A percentile compares a stretch with the other conserved stretches of the same genome.
Evolutionary conservation across 2,113 vertebrate species (phyloP).

Genomic region (Phalacrocorax brasilianus): DNA sequence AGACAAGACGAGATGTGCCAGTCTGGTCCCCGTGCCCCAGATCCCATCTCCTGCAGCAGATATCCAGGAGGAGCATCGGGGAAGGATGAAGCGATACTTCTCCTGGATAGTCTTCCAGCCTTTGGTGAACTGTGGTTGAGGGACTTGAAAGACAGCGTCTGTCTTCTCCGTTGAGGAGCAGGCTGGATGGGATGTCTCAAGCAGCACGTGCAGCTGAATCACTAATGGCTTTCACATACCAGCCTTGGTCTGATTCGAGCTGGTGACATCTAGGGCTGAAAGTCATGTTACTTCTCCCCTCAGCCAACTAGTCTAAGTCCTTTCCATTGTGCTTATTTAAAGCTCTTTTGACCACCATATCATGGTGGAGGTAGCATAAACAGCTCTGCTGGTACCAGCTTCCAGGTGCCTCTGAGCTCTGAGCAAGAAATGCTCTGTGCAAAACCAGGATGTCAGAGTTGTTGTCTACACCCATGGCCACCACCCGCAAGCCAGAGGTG

Average conservation of each 20-base stretch:
- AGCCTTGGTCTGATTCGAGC: neutral
- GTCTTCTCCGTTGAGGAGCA: neutral
- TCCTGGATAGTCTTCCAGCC: neutral
- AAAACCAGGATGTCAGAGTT: neutral
- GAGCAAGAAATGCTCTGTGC: neutral
- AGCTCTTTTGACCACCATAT: neutral
- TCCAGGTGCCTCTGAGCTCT: neutral
- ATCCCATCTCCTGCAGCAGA: neutral
- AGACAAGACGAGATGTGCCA: neutral
- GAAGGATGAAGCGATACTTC: neutral
- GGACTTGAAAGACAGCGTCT: no score
- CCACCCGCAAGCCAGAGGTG: neutral
- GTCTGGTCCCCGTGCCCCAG: neutral
- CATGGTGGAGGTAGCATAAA: neutral
- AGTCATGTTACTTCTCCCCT: neutral
- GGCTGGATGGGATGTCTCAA: neutral
- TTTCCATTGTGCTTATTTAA: neutral
- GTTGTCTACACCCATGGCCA: neutral
- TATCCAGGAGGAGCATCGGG: neutral
- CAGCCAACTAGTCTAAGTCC: neutral
- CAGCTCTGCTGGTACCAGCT: neutral
- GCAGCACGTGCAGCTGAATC: neutral
- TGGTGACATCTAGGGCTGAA: neutral
- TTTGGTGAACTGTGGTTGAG: neutral
- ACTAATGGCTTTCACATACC: neutral